Conservation (phyloP, 2,797 vertebrate genomes). For the Todus mexicanus region DNA sequence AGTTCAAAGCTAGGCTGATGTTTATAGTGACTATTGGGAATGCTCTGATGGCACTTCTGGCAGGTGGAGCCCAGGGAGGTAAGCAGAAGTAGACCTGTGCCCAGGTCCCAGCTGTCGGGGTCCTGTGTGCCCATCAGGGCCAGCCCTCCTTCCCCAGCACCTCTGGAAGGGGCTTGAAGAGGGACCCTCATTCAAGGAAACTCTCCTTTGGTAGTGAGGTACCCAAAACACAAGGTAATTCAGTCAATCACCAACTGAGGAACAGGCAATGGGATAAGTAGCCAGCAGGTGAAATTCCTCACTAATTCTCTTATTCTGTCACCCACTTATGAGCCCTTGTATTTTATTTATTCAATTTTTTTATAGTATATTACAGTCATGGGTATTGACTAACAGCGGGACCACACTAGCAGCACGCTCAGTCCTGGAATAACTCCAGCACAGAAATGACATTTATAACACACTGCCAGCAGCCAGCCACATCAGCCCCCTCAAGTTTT, state of each 20-base stretch:
- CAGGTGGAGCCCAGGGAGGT: not conserved
- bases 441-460: slow-evolving; percentile 25
- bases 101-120: not conserved
- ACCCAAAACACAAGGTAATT: not conserved
- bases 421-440: not conserved
- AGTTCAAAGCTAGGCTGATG: not conserved
- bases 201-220: not conserved
- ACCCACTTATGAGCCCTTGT: not conserved
- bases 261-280: not conserved
- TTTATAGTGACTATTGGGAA: not conserved
- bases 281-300: not conserved
- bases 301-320: not conserved
- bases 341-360: too few relatives aligned
- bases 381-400: rapidly evolving
- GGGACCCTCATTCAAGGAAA: not conserved
- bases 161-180: not conserved
- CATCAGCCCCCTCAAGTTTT: slow-evolving; percentile 28
- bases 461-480: not conserved
- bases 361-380: not conserved
- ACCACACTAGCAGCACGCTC: not conserved
- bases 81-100: not conserved
- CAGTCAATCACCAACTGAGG: not conserved
- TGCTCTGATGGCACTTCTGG: not conserved
- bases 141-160: not conserved
- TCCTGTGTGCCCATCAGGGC: not conserved